Evolutionary conservation across 2,888 invertebrate genomes (phyloP).

Genomic region (Melanotus villosus): DNA sequence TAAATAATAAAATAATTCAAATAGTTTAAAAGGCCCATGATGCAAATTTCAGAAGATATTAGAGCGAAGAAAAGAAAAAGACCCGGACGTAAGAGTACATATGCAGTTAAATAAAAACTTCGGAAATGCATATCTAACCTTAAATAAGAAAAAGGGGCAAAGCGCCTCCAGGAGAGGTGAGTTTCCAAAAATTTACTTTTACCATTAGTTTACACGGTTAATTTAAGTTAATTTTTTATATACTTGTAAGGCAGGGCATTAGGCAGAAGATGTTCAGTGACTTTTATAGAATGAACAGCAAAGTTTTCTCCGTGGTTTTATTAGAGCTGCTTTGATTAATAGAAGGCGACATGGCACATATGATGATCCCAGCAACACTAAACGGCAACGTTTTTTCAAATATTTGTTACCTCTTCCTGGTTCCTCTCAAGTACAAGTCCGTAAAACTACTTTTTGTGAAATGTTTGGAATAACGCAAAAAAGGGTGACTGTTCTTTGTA

Average conservation of each 20-base stretch:
- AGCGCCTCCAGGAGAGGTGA: neutral
- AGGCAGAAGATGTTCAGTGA: neutral
- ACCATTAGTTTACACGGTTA: no score
- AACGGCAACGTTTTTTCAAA: neutral
- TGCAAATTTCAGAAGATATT: constrained; percentile 1
- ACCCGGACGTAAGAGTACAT: neutral
- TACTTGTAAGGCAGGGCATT: neutral
- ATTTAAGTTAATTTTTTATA: neutral
- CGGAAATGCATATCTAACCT: neutral
- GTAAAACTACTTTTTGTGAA: neutral
- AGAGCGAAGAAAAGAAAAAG: neutral
- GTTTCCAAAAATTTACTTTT: neutral
- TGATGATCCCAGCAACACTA: neutral
- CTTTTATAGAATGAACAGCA: neutral
- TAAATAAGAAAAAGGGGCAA: neutral
- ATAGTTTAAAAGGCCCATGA: neutral
- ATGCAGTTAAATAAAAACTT: neutral
- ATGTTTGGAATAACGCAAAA: neutral
- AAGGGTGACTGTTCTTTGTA: neutral
- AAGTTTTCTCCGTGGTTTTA: neutral
- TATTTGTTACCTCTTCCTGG: neutral
- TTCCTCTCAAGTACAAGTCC: neutral
- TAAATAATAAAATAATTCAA: neutral
- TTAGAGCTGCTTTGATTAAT: constrained; percentile 4
- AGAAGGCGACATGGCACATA: neutral